Base-by-base conservation (phyloP, 2,113 vertebrate genomes). In the Mesitornis unicolor region DNA sequence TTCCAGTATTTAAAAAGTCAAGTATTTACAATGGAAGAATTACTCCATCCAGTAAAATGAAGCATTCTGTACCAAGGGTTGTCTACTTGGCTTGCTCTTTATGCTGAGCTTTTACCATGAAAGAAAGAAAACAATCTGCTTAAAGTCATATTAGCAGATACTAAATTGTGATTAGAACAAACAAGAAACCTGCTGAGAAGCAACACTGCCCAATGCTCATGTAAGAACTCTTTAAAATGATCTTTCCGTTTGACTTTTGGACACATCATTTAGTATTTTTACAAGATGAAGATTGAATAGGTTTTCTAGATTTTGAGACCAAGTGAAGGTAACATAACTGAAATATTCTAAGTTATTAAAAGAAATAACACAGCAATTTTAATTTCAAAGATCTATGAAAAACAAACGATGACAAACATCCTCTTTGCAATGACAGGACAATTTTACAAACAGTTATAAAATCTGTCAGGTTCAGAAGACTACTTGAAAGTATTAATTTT, bases 1-100 rank as follows among this genome's bases (percentile, higher is more conserved):
- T 92, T 93, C 95, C 95, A 97, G 84, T 61, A 69, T 83, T 95
- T 61, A 35, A 64, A 81, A 81, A 94, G 95, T 95, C 89, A 90
- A 84, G 79, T 87, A 93, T 84, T 79, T 89, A 89, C 71, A 94
- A 93, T 87, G 61, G 71, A 84, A 85, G 73, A 95, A 91, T 88
- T 63, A 78, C 80, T 87, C 79, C 71, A 77, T 69, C 40, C 84
- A 94, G 38, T 54, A 61, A 69, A 91, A 80, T 2, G 31, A 86
- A 74, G 48, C 71, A 63, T 47, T 95, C 25, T 60, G 64, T 63
- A 95, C 47, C 42, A 82, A 71, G 51, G 63, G 53, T 60, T 86
- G 80, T 35, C 74, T 85, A 13, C 61, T 83, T 78, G 80, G 64
- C 81, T 78, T 82, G 65, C 35, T 68, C 19, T 68, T 93, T 84